Percentiles rank a stretch among this genome's conserved stretches.
Evolutionary conservation across 2,113 vertebrate genomes (phyloP).

Genomic region (Pterocles orientalis): DNA sequence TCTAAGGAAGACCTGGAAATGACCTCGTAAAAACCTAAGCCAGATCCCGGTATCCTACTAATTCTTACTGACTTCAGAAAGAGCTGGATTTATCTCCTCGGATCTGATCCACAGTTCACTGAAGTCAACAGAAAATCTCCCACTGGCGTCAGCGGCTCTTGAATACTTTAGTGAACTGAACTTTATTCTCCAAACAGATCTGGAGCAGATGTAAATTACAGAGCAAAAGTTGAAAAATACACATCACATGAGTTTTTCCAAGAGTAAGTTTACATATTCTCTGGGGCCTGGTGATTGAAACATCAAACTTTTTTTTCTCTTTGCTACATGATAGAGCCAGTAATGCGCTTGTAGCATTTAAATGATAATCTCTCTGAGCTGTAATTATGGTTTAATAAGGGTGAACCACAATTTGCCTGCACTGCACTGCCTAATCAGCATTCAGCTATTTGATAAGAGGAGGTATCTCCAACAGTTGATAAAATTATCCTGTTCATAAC

Average conservation of each 20-base stretch:
- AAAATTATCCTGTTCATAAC: conserved; percentile 8
- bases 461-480: not conserved
- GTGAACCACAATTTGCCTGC: conserved; percentile 21
- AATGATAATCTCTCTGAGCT: conserved; percentile 17
- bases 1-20: not conserved
- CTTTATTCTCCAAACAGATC: not conserved
- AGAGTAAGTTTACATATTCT: not conserved
- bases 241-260: not conserved
- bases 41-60: not conserved
- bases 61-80: not conserved
- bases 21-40: not conserved
- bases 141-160: not conserved
- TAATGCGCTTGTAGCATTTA: not conserved
- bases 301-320: not conserved
- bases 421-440: conserved; percentile 25
- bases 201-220: not conserved
- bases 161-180: not conserved
- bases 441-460: conserved; percentile 28
- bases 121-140: not conserved
- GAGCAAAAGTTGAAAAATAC: not conserved
- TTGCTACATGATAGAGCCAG: not conserved
- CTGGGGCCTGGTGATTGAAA: not conserved
- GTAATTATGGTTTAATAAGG: conserved; percentile 20
- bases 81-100: not conserved
- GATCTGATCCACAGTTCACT: not conserved